Conservation (phyloP, 2,113 vertebrate species). For the Thamnophis sirtalis region DNA sequence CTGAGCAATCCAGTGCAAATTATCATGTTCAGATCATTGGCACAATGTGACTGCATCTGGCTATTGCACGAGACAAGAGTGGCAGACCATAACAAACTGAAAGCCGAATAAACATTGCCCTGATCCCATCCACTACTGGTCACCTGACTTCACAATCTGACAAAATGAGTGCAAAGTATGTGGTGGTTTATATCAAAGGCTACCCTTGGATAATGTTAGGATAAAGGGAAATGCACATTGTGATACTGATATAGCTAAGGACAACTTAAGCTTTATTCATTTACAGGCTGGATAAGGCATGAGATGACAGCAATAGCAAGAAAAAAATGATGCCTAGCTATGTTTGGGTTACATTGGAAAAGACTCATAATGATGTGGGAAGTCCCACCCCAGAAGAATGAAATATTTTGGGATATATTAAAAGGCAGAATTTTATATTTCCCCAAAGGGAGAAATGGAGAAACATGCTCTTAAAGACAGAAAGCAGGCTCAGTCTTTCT, state of each 20-base stretch:
- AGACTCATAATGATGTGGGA: neutral
- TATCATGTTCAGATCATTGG: neutral
- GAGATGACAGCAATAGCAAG: neutral
- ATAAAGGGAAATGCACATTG: neutral
- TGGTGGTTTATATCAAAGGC: neutral
- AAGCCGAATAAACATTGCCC: neutral
- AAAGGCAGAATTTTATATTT: too few species aligned
- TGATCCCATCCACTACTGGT: neutral
- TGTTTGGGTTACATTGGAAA: neutral
- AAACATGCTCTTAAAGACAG: too few species aligned
- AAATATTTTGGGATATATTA: too few species aligned
- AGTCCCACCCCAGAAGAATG: too few species aligned
- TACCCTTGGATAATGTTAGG: neutral
- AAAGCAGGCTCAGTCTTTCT: too few species aligned
- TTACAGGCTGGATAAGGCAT: neutral
- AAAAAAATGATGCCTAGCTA: neutral
- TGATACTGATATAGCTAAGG: neutral
- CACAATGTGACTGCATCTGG: neutral
- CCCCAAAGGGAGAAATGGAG: too few species aligned
- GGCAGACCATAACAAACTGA: neutral
- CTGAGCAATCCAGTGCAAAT: neutral
- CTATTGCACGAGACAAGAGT: neutral
- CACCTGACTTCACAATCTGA: neutral
- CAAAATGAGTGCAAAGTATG: neutral
- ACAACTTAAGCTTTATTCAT: neutral